phyloP scores from a whole-genome alignment of 1,140 invertebrate species.

The Ylistrum balloti region DNA sequence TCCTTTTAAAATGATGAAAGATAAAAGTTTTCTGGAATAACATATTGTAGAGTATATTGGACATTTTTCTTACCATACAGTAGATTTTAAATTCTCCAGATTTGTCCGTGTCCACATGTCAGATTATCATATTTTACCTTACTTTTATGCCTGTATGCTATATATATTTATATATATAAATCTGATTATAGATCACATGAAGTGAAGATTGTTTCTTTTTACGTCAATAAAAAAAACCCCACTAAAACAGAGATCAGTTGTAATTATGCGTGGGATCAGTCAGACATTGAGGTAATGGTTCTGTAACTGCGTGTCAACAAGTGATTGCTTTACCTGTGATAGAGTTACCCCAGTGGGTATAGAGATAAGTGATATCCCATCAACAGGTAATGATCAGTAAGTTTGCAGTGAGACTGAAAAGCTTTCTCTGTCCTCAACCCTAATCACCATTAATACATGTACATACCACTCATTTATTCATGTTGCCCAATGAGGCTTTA shows the following conservation, averaged over 20 bases:
- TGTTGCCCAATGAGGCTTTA: background rate
- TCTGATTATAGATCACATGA: too few relatives aligned
- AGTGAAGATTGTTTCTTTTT: too few relatives aligned
- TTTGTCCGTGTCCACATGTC: too few relatives aligned
- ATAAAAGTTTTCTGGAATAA: too few relatives aligned
- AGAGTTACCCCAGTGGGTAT: background rate
- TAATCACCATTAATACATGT: constrained; percentile 29
- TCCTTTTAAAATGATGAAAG: too few relatives aligned
- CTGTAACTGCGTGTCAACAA: background rate
- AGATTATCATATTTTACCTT: too few relatives aligned
- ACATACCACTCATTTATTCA: background rate
- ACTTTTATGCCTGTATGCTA: too few relatives aligned
- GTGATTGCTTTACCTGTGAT: background rate
- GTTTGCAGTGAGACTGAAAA: background rate
- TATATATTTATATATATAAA: too few relatives aligned
- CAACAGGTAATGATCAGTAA: background rate
- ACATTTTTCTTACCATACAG: too few relatives aligned
- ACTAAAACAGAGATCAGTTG: background rate
- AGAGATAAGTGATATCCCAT: background rate
- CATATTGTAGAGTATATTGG: too few relatives aligned
- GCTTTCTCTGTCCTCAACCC: background rate
- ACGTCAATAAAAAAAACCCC: too few relatives aligned
- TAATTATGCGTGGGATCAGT: background rate
- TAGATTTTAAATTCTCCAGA: too few relatives aligned
- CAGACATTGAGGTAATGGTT: background rate